A percentile compares a stretch with the other conserved stretches of the same genome.
phyloP scores from a whole-genome alignment of 2,797 vertebrate genomes.

The Gymnopithys bicolor region DNA sequence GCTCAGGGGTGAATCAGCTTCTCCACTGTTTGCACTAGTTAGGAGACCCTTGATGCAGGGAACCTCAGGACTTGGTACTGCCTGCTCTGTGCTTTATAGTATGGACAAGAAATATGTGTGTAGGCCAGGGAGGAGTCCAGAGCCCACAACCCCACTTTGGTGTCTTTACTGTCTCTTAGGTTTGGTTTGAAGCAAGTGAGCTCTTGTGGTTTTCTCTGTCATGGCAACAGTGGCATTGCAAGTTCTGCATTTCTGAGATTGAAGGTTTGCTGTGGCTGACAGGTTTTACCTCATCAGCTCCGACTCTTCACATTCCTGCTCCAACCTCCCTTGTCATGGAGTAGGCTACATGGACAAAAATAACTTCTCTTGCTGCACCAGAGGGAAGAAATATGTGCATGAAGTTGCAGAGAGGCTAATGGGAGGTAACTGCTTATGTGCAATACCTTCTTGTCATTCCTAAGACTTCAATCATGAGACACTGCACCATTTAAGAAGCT shows the following conservation, averaged over 20 bases:
- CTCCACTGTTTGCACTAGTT: background rate
- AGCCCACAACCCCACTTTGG: rapidly evolving
- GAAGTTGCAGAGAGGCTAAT: background rate
- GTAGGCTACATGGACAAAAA: background rate
- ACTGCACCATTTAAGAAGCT: background rate
- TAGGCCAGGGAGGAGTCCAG: background rate
- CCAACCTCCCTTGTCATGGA: background rate
- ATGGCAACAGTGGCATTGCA: background rate
- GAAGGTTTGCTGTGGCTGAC: background rate
- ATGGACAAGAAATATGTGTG: background rate
- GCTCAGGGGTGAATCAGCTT: background rate
- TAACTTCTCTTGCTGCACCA: background rate
- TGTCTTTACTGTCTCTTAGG: rapidly evolving
- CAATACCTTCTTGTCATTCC: background rate
- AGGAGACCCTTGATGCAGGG: background rate
- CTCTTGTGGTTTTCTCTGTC: background rate
- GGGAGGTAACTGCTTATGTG: background rate
- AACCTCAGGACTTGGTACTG: background rate
- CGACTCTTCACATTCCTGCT: rapidly evolving
- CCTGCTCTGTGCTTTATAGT: background rate
- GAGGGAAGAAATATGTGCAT: background rate
- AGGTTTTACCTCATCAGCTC: background rate
- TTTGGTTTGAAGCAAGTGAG: background rate
- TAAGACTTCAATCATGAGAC: background rate
- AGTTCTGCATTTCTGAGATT: background rate